Base-by-base conservation (phyloP, 2,113 vertebrate genomes). In the Apteryx mantelli region DNA sequence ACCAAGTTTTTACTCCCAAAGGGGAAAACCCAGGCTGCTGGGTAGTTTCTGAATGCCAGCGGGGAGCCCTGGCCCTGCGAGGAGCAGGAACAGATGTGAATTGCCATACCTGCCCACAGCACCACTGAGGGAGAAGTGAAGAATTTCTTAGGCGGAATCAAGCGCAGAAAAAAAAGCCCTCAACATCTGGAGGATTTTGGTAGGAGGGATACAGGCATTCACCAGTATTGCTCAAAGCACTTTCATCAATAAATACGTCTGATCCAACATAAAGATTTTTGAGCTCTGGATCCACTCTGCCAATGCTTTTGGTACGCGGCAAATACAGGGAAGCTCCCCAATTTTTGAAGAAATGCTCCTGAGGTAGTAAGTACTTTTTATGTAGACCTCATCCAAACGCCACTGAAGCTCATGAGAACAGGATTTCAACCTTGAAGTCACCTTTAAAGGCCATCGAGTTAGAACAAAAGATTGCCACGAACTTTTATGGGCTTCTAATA, bases 341-440 rank as follows among this genome's bases (percentile, higher is more conserved):
- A 7, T 77, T 94, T 79, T 77, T 91, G 26, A 75, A 79, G 44
- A 91, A 94, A 74, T 70, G 30, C 30, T 85, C 66, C 2, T 7
- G 84, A 94, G 28, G 63, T 74, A 87, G 66, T 79, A 82, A 95
- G 79, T 24, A 34, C 32, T 36, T 93, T 92, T 16, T 20, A 68
- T 21, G 13, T 52, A 63, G 66, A 50, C 6, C 13, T 78, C 55
- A 81, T 81, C 68, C 94, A 91, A 86, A 74, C 89, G 78, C n/a
- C 10, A 2, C 52, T 70, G 63, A 80, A 95, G 79, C 63, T 65
- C 80, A 22, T 26, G 50, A 93, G 55, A 36, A 34, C 24, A 88
- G 36, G 50, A 94, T 86, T 95, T 94, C 79, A 95, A 82, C 58
- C 60, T 68, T 80, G n/a, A 80, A 91, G 34, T 68, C 4, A 68